These are phyloP conservation scores for Apis cerana DNA, from an alignment of 1,140 invertebrate species.

Conservation along the genomic window DNA sequence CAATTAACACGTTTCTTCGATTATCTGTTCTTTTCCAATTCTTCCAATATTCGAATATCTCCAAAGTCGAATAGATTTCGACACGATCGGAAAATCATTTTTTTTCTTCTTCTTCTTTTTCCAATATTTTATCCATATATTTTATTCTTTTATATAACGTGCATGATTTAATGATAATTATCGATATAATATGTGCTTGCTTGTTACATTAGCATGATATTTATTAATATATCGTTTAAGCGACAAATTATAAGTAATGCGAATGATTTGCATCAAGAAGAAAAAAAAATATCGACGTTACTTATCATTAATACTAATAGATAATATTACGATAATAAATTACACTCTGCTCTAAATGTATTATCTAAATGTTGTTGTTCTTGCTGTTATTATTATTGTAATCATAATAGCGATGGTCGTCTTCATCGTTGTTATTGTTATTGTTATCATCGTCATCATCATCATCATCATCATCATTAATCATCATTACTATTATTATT, in stretches of 20 bases:
- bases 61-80: no score
- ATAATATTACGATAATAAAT: slow-evolving; percentile 78
- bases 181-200: slow-evolving; percentile 36
- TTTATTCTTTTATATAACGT: not conserved
- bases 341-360: slow-evolving; percentile 76
- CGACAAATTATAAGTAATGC: slow-evolving; percentile 74
- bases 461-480: not conserved
- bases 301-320: slow-evolving; percentile 65
- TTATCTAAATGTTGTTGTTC: slow-evolving; percentile 41
- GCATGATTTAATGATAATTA: slow-evolving; percentile 18
- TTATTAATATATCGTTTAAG: slow-evolving; percentile 71
- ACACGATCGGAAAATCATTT: no score
- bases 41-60: not conserved
- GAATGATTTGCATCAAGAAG: slow-evolving; percentile 54
- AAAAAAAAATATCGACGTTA: slow-evolving; percentile 45
- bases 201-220: slow-evolving; percentile 46
- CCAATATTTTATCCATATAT: no score
- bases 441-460: not conserved
- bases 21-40: not conserved
- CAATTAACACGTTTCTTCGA: no score
- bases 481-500: slow-evolving; percentile 1
- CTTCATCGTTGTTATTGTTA: not conserved
- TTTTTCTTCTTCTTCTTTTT: no score
- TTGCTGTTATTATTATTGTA: slow-evolving; percentile 2
- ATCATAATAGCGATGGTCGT: not conserved